Evolutionary conservation across 2,888 invertebrate species (phyloP), one percentile per base, ranked within the genome.

Genomic region (Melangyna quadrimaculata): DNA sequence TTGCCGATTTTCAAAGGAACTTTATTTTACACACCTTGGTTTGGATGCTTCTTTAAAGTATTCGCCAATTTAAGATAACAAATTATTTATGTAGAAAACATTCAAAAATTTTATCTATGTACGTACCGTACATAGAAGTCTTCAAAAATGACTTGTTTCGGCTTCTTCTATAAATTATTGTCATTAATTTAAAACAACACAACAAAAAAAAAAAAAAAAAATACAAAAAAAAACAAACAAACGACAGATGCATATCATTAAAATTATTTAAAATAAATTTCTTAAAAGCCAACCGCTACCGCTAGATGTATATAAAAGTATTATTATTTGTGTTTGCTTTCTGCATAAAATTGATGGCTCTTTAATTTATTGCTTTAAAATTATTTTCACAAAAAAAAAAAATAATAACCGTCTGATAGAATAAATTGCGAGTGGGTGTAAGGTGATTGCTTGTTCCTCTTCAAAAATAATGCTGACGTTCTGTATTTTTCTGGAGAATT

Each of bases 171-270:
- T 17, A 55, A 17, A 55, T 29, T n/a, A n/a, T 55, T 32, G 29
- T 32, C 55, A 29, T 32, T 10, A 32, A 29, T 55, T 55, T 29
- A 19, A 55, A 55, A 29, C 29, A 53, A 55, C 17, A 55, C 10
- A 57, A 57, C 19, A 14, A 8, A 24, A 61, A 37, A n/a, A 19
- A 19, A n/a, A 19, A 19, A 19, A n/a, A 29, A 24, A 35, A 48
- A 9, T 19, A 5, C 32, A 19, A 40, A 40, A 63, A 55, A n/a
- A 19, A 40, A 40, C 55, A 55, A n/a, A 43, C 0, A 61, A 61
- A 63, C 69, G 43, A 69, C 65, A 73, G 61, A 79, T 69, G 73
- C 73, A 43, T 69, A 79, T 24, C 32, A 32, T 79, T 69, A 73
- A 79, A 65, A 65, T 32, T 48, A 32, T 22, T n/a, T 19, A 12